phyloP scores from a whole-genome alignment of 2,888 invertebrate genomes.

The Orthosia cruda region DNA sequence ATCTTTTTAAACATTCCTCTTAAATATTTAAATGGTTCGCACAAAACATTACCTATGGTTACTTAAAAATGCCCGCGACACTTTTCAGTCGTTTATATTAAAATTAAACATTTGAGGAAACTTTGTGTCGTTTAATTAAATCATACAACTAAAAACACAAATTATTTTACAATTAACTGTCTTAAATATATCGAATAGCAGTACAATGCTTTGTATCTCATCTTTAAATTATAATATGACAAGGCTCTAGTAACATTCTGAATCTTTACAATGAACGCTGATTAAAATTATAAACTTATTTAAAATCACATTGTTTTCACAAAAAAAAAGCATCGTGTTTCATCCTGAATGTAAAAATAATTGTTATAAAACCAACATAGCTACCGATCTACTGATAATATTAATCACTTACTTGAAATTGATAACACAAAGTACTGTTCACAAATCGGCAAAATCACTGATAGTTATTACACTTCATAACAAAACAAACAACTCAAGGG shows the following conservation, averaged over 20 bases:
- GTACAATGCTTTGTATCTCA: conserved; percentile 22
- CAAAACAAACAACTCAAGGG: conserved; percentile 5
- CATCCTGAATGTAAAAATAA: background rate
- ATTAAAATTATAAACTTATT: conserved; percentile 9
- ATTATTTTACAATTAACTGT: conserved; percentile 38
- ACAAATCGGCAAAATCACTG: background rate
- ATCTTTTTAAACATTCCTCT: conserved; percentile 54
- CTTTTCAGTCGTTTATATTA: conserved; percentile 51
- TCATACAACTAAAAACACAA: conserved; percentile 33
- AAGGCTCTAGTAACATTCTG: conserved; percentile 21
- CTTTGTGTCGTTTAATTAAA: conserved; percentile 34
- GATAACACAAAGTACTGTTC: conserved; percentile 10
- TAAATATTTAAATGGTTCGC: conserved; percentile 48
- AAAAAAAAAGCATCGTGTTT: conserved; percentile 8
- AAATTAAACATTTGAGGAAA: conserved; percentile 45
- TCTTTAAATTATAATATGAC: conserved; percentile 11
- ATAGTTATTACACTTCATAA: background rate
- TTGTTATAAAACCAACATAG: conserved; percentile 12
- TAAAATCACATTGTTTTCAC: conserved; percentile 25
- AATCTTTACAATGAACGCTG: background rate
- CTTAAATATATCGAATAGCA: conserved; percentile 48
- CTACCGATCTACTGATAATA: conserved; percentile 26
- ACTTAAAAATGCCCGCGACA: conserved; percentile 60
- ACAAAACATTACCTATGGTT: conserved; percentile 49
- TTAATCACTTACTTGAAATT: background rate